Evolutionary conservation across 2,113 vertebrate species (phyloP).

Genomic region (Origma solitaria): DNA sequence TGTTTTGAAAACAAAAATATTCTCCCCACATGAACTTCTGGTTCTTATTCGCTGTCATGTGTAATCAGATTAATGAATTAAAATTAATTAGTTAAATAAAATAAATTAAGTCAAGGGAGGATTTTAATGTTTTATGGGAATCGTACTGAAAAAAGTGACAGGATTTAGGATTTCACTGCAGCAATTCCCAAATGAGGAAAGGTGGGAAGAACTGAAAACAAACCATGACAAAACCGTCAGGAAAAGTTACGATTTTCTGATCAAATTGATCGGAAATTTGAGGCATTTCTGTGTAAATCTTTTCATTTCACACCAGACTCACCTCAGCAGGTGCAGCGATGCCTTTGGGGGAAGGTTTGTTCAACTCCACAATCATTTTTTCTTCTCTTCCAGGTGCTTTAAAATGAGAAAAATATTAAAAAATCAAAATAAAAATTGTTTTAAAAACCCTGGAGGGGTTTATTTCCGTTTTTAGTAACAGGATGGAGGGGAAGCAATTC

Average conservation of each 20-base stretch:
- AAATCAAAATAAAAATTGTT: not conserved
- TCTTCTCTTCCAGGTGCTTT: conserved; percentile 66
- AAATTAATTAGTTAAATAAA: not conserved
- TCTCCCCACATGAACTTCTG: not conserved
- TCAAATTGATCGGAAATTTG: fast-evolving
- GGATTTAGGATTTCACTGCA: not conserved
- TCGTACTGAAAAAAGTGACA: not conserved
- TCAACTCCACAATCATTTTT: conserved; percentile 56
- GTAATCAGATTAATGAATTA: not conserved
- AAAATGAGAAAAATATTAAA: not conserved
- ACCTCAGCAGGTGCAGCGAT: conserved; percentile 47
- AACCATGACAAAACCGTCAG: not conserved
- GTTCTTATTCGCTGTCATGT: not conserved
- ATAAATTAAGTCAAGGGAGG: too few relatives aligned
- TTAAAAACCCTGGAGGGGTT: not conserved
- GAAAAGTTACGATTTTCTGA: fast-evolving
- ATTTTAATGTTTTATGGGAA: not conserved
- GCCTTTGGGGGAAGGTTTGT: conserved; percentile 27
- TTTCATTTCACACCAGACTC: not conserved
- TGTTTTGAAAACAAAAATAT: not conserved
- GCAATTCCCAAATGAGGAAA: not conserved
- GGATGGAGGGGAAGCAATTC: not conserved
- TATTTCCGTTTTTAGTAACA: not conserved
- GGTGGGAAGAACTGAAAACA: not conserved
- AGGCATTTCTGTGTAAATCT: too few relatives aligned